Conservation (phyloP, 2,888 invertebrate genomes). For the Pyrrhia umbra region DNA sequence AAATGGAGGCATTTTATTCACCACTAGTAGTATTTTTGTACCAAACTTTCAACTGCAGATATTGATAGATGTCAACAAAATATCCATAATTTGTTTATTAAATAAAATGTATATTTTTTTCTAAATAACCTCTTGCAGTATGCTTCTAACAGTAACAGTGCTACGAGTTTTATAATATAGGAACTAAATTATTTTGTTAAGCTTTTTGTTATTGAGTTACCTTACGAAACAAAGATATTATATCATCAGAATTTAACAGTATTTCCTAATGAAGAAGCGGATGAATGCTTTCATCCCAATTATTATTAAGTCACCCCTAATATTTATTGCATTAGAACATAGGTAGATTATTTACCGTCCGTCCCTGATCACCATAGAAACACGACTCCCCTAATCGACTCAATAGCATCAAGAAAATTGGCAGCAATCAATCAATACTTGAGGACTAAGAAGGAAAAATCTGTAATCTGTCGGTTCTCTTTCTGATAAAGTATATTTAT, state of each 20-base stretch:
- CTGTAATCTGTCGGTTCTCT: constrained; percentile 12
- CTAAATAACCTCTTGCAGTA: too few species aligned
- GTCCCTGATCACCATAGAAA: constrained; percentile 40
- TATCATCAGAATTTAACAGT: background rate
- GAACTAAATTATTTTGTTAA: too few species aligned
- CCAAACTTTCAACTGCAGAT: too few species aligned
- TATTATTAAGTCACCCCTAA: constrained; percentile 16
- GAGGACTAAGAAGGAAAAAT: constrained; percentile 10
- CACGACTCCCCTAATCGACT: constrained; percentile 44
- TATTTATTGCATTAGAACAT: constrained; percentile 27
- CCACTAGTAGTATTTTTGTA: background rate
- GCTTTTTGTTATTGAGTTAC: too few species aligned
- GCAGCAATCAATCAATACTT: constrained; percentile 39
- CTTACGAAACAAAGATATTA: constrained; percentile 2
- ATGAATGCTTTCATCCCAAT: constrained; percentile 24
- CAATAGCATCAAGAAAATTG: constrained; percentile 31
- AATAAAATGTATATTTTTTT: too few species aligned
- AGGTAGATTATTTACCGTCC: constrained; percentile 33
- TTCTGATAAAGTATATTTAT: too few species aligned
- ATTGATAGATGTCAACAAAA: too few species aligned
- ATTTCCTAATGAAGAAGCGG: constrained; percentile 23
- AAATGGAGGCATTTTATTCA: background rate
- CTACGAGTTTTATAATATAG: too few species aligned
- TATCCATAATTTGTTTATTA: too few species aligned
- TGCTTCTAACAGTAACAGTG: too few species aligned